phyloP scores from a whole-genome alignment of 2,113 vertebrate species.

The Hemicordylus capensis region DNA sequence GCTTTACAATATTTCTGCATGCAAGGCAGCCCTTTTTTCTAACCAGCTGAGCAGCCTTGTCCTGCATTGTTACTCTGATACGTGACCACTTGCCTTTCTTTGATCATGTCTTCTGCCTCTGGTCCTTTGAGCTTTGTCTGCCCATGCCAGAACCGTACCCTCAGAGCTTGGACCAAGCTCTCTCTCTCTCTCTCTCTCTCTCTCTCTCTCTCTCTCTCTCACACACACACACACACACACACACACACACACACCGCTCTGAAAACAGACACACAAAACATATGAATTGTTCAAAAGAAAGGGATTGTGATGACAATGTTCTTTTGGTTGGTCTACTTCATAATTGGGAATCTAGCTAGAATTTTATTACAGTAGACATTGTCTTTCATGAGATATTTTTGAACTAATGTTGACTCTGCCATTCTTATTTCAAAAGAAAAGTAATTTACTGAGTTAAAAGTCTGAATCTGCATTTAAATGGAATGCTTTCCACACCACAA shows the following conservation, averaged over 20 bases:
- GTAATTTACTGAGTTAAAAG: constrained; percentile 49
- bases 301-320: constrained; percentile 17
- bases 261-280: background rate
- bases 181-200: too few species aligned
- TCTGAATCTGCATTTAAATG: constrained; percentile 63
- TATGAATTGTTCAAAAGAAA: constrained; percentile 4
- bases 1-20: too few species aligned
- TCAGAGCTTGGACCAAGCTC: too few species aligned
- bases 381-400: constrained; percentile 28
- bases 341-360: constrained; percentile 44
- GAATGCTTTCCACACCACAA: constrained; percentile 43
- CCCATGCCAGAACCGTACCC: too few species aligned
- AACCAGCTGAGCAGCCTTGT: too few species aligned
- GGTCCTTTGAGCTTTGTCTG: too few species aligned
- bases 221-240: too few species aligned
- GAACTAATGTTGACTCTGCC: constrained; percentile 30
- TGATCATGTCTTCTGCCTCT: too few species aligned
- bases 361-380: background rate
- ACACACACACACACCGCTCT: background rate
- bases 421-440: constrained; percentile 45
- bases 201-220: too few species aligned
- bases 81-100: too few species aligned
- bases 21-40: too few species aligned
- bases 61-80: too few species aligned
- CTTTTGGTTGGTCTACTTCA: background rate